Evolutionary conservation across 53 echinoderm and acorn worm genomes (phyloP).

Genomic region (Hippasteria phrygiana): DNA sequence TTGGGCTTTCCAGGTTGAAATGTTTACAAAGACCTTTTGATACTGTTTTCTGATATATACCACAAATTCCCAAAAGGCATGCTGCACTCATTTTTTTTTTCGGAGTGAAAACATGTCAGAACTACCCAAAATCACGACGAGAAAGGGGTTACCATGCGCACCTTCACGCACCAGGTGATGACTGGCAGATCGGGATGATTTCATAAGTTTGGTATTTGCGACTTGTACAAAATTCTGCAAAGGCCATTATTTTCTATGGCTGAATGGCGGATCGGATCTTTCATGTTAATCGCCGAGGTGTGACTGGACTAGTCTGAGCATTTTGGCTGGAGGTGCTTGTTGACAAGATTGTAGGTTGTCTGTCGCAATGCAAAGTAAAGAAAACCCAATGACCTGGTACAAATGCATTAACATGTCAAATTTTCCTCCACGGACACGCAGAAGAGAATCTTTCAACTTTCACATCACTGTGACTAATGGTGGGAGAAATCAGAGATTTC

Average conservation of each 20-base stretch:
- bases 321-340: not conserved
- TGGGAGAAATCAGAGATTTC: no score
- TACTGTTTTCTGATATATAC: not conserved
- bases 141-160: not conserved
- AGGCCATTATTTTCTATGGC: not conserved
- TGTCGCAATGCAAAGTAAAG: not conserved
- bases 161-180: not conserved
- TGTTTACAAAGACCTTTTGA: not conserved
- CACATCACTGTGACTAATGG: not conserved
- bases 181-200: not conserved
- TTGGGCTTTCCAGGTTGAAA: not conserved
- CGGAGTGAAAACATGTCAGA: not conserved
- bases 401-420: not conserved
- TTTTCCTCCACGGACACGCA: not conserved
- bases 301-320: not conserved
- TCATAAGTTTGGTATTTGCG: slow-evolving; percentile 41
- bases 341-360: not conserved
- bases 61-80: not conserved
- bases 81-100: not conserved
- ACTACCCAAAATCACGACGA: not conserved
- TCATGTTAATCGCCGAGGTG: not conserved
- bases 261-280: not conserved
- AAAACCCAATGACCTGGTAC: not conserved
- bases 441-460: not conserved
- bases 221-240: slow-evolving; percentile 12